Conservation (phyloP, 92 coral and sea anemone genomes). For the Palythoa grandis region DNA sequence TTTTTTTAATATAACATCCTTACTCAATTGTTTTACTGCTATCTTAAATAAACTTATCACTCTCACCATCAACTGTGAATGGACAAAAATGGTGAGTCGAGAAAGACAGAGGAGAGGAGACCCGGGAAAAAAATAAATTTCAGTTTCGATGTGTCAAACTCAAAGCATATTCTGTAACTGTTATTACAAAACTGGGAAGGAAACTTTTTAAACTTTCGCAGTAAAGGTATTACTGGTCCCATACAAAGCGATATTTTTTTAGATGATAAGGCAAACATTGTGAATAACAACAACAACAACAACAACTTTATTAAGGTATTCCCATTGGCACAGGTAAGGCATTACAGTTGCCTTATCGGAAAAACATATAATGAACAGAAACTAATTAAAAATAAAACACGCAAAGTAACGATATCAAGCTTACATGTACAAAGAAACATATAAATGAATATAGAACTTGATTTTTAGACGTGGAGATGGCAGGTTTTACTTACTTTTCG, state of each 20-base stretch:
- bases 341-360: too few relatives aligned
- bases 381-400: background rate
- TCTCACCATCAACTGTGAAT: too few relatives aligned
- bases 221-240: background rate
- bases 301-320: too few relatives aligned
- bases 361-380: background rate
- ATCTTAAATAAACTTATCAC: too few relatives aligned
- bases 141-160: background rate
- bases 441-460: background rate
- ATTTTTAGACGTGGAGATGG: background rate
- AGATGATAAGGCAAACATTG: background rate
- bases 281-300: too few relatives aligned
- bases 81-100: background rate
- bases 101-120: background rate
- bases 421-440: background rate
- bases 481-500: conserved; percentile 28
- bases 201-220: background rate
- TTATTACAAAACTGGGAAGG: background rate
- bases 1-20: too few relatives aligned
- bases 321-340: too few relatives aligned
- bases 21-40: too few relatives aligned
- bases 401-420: background rate
- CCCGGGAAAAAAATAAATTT: background rate
- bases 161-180: background rate
- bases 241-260: too few relatives aligned